Evolutionary conservation across 1,140 invertebrate genomes (phyloP), one percentile per base, ranked within the genome.

Genomic region (Penaeus vannamei): DNA sequence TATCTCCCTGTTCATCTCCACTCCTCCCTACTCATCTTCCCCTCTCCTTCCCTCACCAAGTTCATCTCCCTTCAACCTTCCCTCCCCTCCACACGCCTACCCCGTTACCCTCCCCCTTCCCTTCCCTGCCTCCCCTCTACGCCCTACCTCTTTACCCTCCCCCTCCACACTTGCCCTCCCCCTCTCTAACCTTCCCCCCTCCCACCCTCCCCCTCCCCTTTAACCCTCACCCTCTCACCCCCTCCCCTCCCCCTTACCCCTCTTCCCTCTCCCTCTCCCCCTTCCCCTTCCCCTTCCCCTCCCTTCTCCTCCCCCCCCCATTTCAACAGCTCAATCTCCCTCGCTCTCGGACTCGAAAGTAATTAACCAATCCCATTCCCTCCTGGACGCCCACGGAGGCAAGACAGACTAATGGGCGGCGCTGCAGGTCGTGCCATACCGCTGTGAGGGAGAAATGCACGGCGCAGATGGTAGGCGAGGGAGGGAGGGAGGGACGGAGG

Each of bases 391-490:
- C 69, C 17, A 36, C 26, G 69, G 36, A 29, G 36, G 69, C 29
- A 7, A n/a, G 69, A 12, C 19, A 76, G 36, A 29, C 29, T 76
- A 76, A 76, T 76, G 69, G 69, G 36, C 29, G 29, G 36, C 36
- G 69, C 36, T 36, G 36, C 29, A 76, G 69, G 69, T 36, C 22
- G 69, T 76, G 69, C 69, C n/a, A 14, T 76, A 76, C 69, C 69
- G 36, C 69, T 76, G 26, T 76, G 36, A 76, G 8, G 69, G 32
- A 32, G 17, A 72, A 36, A 36, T 36, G 36, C 17, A 23, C 23
- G 32, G 66, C n/a, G 20, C 32, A 72, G 66, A 17, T 14, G 22
- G 66, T n/a, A 69, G 10, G 22, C n/a, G 66, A 20, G 4, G n/a
- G n/a, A 1, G 8, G 66, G 22, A 23, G 8, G 23, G 22, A 23